These are phyloP conservation scores for Himalopsyche kuldschensis DNA, from an alignment of 2,888 invertebrate genomes.

Conservation along the genomic window DNA sequence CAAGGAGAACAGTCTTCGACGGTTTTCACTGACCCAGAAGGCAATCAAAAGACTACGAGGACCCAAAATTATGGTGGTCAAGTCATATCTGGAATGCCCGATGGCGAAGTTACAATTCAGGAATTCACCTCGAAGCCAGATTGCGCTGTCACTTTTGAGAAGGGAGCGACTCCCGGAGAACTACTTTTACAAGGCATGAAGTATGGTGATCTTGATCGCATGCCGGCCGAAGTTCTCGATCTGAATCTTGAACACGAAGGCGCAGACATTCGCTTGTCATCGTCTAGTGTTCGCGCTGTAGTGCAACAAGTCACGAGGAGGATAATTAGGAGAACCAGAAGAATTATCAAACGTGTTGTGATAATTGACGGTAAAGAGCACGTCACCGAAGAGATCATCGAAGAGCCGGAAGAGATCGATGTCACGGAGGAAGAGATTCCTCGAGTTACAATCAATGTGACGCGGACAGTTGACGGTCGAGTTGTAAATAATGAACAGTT, in stretches of 20 bases:
- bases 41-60: slow-evolving; percentile 63
- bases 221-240: slow-evolving; percentile 42
- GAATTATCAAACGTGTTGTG: slow-evolving; percentile 74
- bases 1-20: slow-evolving; percentile 66
- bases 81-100: slow-evolving; percentile 65
- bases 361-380: slow-evolving; percentile 84
- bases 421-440: slow-evolving; percentile 73
- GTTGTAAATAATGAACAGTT: slow-evolving; percentile 44
- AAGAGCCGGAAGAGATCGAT: slow-evolving; percentile 80
- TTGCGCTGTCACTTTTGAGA: slow-evolving; percentile 60
- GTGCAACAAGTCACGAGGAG: slow-evolving; percentile 80
- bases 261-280: slow-evolving; percentile 61
- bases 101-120: slow-evolving; percentile 65
- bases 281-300: slow-evolving; percentile 75
- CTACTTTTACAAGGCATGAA: slow-evolving; percentile 48
- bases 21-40: slow-evolving; percentile 62
- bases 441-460: slow-evolving; percentile 68
- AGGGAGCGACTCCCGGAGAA: slow-evolving; percentile 59
- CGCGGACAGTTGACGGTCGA: slow-evolving; percentile 59
- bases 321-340: slow-evolving; percentile 73
- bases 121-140: slow-evolving; percentile 68
- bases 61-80: slow-evolving; percentile 67
- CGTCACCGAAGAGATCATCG: slow-evolving; percentile 79
- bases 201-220: slow-evolving; percentile 46
- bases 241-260: slow-evolving; percentile 41